Evolutionary conservation across 2,797 vertebrate species (phyloP).

Genomic region (Melanogrammus aeglefinus): DNA sequence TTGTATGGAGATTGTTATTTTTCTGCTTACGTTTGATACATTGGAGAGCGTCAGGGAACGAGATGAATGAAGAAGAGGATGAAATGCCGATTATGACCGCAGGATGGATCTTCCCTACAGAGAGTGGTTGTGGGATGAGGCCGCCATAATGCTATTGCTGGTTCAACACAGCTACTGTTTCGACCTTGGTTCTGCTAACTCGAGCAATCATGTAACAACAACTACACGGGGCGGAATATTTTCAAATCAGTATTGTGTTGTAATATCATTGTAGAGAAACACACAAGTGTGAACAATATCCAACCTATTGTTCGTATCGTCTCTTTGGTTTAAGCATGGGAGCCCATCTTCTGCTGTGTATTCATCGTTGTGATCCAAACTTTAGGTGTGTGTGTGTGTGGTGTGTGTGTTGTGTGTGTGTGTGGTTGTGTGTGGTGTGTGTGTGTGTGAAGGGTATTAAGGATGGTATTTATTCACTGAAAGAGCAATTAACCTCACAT

Average conservation of each 20-base stretch:
- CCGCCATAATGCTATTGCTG: neutral
- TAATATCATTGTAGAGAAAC: neutral
- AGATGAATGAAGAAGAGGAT: no score
- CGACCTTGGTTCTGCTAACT: neutral
- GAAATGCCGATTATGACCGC: no score
- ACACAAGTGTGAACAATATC: neutral
- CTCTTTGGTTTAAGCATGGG: constrained; percentile 8
- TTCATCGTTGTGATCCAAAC: constrained; percentile 31
- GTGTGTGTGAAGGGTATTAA: constrained; percentile 25
- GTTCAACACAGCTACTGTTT: neutral
- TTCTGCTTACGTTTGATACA: neutral
- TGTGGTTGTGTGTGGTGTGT: no score
- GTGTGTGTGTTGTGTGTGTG: constrained; percentile 34
- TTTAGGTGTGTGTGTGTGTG: constrained; percentile 34
- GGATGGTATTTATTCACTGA: constrained; percentile 33
- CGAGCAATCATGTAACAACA: neutral
- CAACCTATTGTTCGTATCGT: neutral
- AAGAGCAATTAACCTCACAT: constrained; percentile 59
- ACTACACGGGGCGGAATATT: neutral
- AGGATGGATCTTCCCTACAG: no score
- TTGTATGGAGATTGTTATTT: no score
- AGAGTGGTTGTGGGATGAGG: neutral
- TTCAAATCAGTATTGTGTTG: neutral
- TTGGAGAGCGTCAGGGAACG: no score
- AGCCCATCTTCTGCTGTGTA: constrained; percentile 26